phyloP scores from a whole-genome alignment of 2,113 vertebrate species.

The Passer montanus region DNA sequence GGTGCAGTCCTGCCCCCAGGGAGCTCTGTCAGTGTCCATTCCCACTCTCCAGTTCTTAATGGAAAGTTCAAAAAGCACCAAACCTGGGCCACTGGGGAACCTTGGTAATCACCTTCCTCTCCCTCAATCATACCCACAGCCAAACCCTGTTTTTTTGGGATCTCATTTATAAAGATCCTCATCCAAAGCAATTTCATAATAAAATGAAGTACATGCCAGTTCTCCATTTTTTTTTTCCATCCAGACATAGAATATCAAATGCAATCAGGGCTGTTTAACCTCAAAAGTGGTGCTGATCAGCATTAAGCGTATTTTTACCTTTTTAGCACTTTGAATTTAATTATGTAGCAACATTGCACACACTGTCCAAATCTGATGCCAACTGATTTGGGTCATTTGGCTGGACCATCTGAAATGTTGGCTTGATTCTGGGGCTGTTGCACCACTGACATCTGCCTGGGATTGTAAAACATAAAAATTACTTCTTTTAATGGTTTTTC shows the following conservation, averaged over 20 bases:
- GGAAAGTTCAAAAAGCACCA: background rate
- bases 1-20: rapidly evolving
- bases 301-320: background rate
- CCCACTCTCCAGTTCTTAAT: background rate
- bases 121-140: background rate
- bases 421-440: background rate
- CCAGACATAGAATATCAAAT: conserved; percentile 3
- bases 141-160: background rate
- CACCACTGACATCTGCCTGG: background rate
- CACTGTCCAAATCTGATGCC: background rate
- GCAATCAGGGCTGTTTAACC: conserved; percentile 18
- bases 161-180: background rate
- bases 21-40: rapidly evolving
- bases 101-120: background rate
- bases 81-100: rapidly evolving
- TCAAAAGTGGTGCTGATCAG: background rate
- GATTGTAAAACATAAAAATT: background rate
- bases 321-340: background rate
- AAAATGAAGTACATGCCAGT: background rate
- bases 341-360: background rate
- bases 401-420: background rate
- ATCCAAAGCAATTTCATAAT: background rate
- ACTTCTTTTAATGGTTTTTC: background rate
- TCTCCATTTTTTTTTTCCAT: background rate
- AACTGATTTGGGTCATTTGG: background rate